Evolutionary conservation across 2,797 vertebrate species (phyloP).

Genomic region (Aphelocoma californica): DNA sequence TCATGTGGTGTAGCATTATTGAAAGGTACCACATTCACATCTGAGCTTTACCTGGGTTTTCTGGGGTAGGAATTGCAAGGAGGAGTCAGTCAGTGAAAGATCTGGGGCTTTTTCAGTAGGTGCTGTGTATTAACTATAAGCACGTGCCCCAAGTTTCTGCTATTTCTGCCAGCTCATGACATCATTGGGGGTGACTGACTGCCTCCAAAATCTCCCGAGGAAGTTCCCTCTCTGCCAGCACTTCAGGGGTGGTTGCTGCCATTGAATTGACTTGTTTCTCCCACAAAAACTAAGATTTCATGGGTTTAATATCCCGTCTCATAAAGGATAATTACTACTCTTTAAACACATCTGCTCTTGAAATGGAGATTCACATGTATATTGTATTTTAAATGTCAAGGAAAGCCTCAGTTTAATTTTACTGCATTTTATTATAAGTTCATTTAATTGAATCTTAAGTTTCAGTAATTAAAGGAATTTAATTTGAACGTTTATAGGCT

Average conservation of each 20-base stretch:
- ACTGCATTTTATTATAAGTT: slow-evolving; percentile 30
- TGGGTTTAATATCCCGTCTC: slow-evolving; percentile 18
- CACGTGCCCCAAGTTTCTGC: neutral
- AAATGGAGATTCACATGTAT: slow-evolving; percentile 9
- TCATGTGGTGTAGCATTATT: neutral
- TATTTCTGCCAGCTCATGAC: fast-evolving
- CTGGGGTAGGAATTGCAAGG: neutral
- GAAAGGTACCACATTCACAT: neutral
- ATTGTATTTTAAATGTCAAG: slow-evolving; percentile 59
- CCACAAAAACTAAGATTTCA: neutral
- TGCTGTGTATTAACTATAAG: neutral
- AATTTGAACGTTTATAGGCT: neutral
- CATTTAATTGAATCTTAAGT: slow-evolving; percentile 62
- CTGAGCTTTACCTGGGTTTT: neutral
- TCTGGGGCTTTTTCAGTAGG: neutral
- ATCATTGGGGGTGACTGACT: neutral
- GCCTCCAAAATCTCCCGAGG: neutral
- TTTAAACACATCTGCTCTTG: slow-evolving; percentile 30
- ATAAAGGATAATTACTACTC: slow-evolving; percentile 51
- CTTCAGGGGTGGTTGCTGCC: neutral
- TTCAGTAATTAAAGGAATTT: slow-evolving; percentile 56
- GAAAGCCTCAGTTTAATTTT: slow-evolving; percentile 11
- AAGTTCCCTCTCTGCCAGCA: neutral
- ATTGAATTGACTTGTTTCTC: neutral
- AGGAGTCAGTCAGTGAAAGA: neutral